These are phyloP conservation scores for Emydoidea blandingii DNA, from an alignment of 2,797 vertebrate species.

Conservation along the genomic window DNA sequence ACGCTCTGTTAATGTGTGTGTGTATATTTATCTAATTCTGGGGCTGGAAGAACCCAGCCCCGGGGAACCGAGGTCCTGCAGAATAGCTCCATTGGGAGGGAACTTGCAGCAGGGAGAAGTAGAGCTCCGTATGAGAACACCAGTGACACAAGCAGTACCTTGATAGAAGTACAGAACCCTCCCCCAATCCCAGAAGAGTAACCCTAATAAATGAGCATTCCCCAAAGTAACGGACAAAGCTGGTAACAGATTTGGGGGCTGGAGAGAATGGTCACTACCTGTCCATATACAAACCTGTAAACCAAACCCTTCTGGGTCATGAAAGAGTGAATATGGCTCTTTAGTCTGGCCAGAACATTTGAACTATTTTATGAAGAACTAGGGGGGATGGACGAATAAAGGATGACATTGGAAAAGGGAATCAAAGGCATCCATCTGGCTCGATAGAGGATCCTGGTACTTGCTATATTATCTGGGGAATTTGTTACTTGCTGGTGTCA, in stretches of 20 bases:
- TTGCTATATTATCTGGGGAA: neutral
- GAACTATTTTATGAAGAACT: neutral
- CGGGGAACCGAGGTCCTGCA: too few species aligned
- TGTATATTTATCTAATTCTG: too few species aligned
- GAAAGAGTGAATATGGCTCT: neutral
- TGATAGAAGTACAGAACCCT: too few species aligned
- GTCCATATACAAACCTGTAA: neutral
- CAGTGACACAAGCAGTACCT: too few species aligned
- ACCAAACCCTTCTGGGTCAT: neutral
- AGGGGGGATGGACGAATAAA: neutral
- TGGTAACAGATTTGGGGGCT: neutral
- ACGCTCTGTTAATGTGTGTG: too few species aligned
- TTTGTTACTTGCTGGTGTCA: accelerated
- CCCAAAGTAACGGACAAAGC: too few species aligned
- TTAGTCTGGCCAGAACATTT: neutral
- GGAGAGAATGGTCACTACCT: neutral
- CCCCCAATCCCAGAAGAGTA: too few species aligned
- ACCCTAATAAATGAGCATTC: too few species aligned
- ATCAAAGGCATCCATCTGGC: neutral
- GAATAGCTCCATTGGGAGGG: too few species aligned
- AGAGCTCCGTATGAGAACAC: too few species aligned
- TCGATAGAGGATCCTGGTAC: neutral
- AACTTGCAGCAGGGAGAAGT: too few species aligned
- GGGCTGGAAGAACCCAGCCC: too few species aligned
- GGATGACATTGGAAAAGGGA: accelerated